Evolutionary conservation across 2,888 invertebrate species (phyloP).

Genomic region (Ischnus inquisitorius): DNA sequence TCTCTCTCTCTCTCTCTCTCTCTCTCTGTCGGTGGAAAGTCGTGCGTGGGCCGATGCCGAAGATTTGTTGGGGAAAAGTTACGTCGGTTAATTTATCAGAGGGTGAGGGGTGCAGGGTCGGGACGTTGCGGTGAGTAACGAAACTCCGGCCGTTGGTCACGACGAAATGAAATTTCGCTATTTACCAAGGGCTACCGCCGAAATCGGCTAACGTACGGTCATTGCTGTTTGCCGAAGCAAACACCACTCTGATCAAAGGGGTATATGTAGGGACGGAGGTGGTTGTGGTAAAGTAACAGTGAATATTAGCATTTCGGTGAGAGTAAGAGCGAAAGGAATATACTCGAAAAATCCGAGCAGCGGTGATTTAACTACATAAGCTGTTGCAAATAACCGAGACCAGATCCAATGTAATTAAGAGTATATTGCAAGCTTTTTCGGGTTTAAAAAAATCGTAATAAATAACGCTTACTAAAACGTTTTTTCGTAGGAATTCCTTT

Average conservation of each 20-base stretch:
- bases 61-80: slow-evolving; percentile 71
- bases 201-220: slow-evolving; percentile 72
- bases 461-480: no score
- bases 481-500: neutral
- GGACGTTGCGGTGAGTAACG: slow-evolving; percentile 42
- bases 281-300: slow-evolving; percentile 33
- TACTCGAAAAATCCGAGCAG: neutral
- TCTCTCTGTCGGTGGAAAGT: slow-evolving; percentile 30
- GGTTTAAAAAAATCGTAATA: neutral
- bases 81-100: slow-evolving; percentile 63
- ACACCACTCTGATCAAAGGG: slow-evolving; percentile 35
- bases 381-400: neutral
- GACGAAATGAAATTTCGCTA: slow-evolving; percentile 74
- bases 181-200: slow-evolving; percentile 71
- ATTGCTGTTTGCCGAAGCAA: slow-evolving; percentile 68
- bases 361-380: neutral
- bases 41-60: slow-evolving; percentile 55
- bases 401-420: neutral
- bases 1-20: neutral
- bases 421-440: neutral
- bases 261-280: neutral
- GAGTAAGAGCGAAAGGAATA: slow-evolving; percentile 12
- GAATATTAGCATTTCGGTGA: slow-evolving; percentile 51
- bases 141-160: slow-evolving; percentile 58
- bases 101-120: slow-evolving; percentile 14